These are phyloP conservation scores for Drosophila sturtevanti DNA, from an alignment of 1,140 invertebrate genomes.

Conservation along the genomic window DNA sequence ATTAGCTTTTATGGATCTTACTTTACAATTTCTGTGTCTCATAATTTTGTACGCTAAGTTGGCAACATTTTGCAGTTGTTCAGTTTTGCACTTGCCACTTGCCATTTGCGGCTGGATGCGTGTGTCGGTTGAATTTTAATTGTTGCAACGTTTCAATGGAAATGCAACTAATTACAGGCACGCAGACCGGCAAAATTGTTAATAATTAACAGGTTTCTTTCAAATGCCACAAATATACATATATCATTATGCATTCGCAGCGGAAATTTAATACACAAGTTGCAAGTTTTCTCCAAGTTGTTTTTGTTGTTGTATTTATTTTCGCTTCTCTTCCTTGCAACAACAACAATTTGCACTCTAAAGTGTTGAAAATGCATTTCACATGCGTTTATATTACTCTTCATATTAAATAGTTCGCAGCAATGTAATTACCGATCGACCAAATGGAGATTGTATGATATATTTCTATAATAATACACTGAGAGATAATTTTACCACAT, in stretches of 20 bases:
- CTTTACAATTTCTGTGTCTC: slow-evolving; percentile 42
- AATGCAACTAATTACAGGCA: slow-evolving; percentile 73
- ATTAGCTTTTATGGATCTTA: slow-evolving; percentile 34
- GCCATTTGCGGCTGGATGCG: slow-evolving; percentile 36
- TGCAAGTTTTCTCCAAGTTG: slow-evolving; percentile 2
- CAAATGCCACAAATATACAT: slow-evolving; percentile 40
- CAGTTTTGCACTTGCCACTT: slow-evolving; percentile 31
- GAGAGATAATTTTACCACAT: neutral
- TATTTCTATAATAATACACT: neutral
- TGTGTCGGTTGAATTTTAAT: slow-evolving; percentile 67
- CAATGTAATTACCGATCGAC: neutral
- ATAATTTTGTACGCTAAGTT: slow-evolving; percentile 81
- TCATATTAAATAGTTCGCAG: slow-evolving; percentile 3
- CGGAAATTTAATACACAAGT: slow-evolving; percentile 44
- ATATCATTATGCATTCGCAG: slow-evolving; percentile 13
- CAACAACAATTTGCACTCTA: slow-evolving; percentile 7
- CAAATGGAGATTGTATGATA: neutral
- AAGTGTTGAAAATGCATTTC: slow-evolving; percentile 6
- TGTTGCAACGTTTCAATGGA: slow-evolving; percentile 73
- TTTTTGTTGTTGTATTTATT: neutral
- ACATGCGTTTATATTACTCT: neutral
- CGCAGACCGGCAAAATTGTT: slow-evolving; percentile 71
- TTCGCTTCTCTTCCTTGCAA: neutral
- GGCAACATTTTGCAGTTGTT: slow-evolving; percentile 72
- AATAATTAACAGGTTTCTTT: slow-evolving; percentile 75